Evolutionary conservation across 2,888 invertebrate genomes (phyloP), one percentile per base, ranked within the genome.

Genomic region (Spilosoma lubricipeda): DNA sequence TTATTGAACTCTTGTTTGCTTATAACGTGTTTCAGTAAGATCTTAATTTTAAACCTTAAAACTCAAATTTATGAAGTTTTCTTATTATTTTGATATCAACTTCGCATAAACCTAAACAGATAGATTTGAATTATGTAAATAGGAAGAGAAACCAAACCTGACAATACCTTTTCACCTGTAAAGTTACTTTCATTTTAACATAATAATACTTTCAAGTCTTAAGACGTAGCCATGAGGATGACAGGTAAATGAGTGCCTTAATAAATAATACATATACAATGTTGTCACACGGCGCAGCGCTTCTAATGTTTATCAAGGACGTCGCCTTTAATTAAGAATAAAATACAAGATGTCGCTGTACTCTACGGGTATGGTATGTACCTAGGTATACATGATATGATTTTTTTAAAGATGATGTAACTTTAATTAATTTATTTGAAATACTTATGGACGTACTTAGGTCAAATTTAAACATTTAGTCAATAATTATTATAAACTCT

Each of bases 181-280:
- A 75, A 77, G 42, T 71, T 74, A 18, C 18, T 48, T 66, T 74
- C 67, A 70, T 69, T 65, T 69, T 69, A 80, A 76, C 77, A 65
- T 69, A 78, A 20, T 36, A 64, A 67, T 80, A 74, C 78, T 80
- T 76, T 83, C 77, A 72, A 81, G 74, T 77, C 72, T n/a, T 73
- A 77, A 77, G 78, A 78, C 76, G 3, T 76, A 68, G 75, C 72
- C 72, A 68, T 45, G 74, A 71, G 73, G 71, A 76, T 85, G 85
- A 78, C 80, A 83, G 73, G 78, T 74, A 39, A 39, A 39, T 81
- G 74, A 82, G 83, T 77, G 78, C 70, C 65, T 18, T 75, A 27
- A 84, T 84, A 85, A 81, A 84, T 83, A 80, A 63, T 23, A 52
- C 74, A 76, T 75, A 76, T 75, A 77, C 78, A 82, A 81, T 81